Conservation (phyloP, 2,113 vertebrate species). For the Tachycineta bicolor region DNA sequence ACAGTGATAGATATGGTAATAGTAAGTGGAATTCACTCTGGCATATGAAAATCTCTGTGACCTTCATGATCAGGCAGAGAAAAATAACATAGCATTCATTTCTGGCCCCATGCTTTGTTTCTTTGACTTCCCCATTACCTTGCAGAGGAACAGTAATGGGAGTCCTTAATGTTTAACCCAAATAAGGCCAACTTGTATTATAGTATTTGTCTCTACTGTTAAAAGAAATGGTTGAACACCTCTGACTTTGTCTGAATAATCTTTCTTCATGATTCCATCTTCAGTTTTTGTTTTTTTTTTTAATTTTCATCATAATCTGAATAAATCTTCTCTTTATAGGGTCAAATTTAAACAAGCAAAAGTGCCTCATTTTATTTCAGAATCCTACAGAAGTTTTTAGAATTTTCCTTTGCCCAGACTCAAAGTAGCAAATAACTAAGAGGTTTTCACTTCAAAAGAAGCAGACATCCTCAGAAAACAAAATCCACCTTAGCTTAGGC, state of each 20-base stretch:
- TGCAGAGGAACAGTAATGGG: neutral
- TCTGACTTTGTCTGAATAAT: neutral
- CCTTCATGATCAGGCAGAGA: neutral
- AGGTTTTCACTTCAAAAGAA: neutral
- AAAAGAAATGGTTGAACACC: neutral
- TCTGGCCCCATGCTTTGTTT: neutral
- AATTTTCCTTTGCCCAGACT: neutral
- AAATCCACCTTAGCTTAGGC: neutral
- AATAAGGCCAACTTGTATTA: neutral
- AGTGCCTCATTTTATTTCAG: neutral
- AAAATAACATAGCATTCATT: neutral
- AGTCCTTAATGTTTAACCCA: neutral
- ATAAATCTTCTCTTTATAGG: neutral
- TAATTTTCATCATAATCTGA: neutral
- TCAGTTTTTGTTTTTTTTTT: neutral
- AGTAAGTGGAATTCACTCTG: neutral
- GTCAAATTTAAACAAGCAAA: neutral
- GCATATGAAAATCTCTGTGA: neutral
- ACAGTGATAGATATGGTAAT: accelerated
- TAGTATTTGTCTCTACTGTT: neutral
- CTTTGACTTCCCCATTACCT: neutral
- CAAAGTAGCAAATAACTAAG: neutral
- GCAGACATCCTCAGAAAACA: neutral
- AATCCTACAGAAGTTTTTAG: neutral
- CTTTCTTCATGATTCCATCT: neutral